These are phyloP conservation scores for Saccostrea echinata DNA, from an alignment of 1,140 invertebrate species.

Conservation along the genomic window DNA sequence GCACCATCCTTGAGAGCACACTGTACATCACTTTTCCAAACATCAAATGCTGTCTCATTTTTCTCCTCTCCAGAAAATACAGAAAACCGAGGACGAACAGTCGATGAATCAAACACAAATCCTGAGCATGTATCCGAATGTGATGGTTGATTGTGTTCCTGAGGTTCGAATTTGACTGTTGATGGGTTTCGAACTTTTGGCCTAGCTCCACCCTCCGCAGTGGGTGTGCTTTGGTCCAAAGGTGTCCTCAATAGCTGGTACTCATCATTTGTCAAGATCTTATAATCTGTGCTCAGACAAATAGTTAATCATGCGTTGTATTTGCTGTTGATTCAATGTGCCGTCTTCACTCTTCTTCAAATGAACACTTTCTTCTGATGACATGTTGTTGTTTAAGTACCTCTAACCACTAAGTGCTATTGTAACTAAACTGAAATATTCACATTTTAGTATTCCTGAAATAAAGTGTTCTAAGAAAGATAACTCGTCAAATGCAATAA, in stretches of 20 bases:
- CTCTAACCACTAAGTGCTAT: background rate
- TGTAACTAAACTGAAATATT: background rate
- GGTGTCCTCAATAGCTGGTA: background rate
- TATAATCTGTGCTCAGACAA: conserved; percentile 24
- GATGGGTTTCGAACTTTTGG: background rate
- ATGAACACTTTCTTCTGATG: conserved; percentile 11
- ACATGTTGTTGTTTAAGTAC: background rate
- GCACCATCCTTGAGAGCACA: conserved; percentile 32
- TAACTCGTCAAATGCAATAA: background rate
- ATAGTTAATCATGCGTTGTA: conserved; percentile 2
- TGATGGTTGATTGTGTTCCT: background rate
- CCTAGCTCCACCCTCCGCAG: background rate
- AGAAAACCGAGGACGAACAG: background rate
- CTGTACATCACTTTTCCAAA: conserved; percentile 49
- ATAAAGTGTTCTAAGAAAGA: conserved; percentile 20
- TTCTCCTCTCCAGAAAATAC: conserved; percentile 44
- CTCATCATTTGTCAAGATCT: conserved; percentile 11
- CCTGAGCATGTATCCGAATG: background rate
- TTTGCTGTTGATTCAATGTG: background rate
- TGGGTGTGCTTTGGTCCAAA: background rate
- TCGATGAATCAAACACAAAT: conserved; percentile 8
- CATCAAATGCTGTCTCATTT: conserved; percentile 41
- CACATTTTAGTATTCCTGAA: background rate
- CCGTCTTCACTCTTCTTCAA: background rate
- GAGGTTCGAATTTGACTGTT: background rate